Conservation (phyloP, 2,113 vertebrate species). For the Madoqua kirkii region DNA sequence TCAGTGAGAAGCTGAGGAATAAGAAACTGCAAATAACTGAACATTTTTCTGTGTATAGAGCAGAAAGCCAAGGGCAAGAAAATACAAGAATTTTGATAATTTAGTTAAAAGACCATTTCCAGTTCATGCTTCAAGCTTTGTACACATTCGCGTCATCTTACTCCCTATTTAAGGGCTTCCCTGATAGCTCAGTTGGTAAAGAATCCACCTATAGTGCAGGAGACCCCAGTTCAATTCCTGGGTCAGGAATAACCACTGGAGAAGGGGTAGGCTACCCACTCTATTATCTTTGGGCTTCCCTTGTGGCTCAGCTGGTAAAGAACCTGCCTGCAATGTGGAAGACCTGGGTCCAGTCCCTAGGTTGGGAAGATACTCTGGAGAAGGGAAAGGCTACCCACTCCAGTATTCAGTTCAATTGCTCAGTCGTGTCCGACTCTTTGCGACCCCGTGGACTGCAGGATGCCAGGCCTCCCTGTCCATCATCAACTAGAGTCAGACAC, state of each 20-base stretch:
- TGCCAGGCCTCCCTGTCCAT: background rate
- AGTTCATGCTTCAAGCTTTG: background rate
- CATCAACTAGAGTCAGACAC: background rate
- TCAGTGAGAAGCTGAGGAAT: background rate
- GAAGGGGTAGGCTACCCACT: background rate
- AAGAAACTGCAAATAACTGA: slow-evolving; percentile 9
- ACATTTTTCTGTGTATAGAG: background rate
- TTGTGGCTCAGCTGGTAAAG: background rate
- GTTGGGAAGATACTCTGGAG: background rate
- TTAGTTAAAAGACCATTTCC: background rate
- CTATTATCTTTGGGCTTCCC: background rate
- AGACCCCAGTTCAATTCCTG: background rate
- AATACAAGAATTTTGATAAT: background rate
- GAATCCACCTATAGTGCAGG: background rate
- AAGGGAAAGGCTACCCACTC: background rate
- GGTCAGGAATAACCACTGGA: background rate
- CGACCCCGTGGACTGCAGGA: background rate
- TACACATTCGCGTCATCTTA: background rate
- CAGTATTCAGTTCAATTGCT: background rate
- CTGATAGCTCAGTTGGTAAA: background rate
- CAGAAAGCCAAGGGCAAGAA: background rate
- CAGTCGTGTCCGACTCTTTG: background rate
- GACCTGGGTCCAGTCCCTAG: background rate
- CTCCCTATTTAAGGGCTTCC: background rate
- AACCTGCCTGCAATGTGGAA: background rate